These are phyloP conservation scores for Ormyrus pomaceus DNA, from an alignment of 2,888 invertebrate species.

Conservation along the genomic window DNA sequence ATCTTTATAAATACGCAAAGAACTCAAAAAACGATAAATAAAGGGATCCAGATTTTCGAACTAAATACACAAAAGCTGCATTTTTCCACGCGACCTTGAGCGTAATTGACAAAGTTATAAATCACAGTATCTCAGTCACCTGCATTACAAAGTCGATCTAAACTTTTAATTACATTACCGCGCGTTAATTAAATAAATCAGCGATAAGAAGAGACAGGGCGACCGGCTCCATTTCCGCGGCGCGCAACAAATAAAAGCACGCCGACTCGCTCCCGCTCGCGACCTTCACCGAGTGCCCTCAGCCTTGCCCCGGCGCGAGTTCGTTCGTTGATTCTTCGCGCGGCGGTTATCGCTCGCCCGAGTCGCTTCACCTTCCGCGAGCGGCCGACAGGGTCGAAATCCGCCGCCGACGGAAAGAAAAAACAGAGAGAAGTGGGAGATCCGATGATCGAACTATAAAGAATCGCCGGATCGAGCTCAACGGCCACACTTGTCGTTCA, in stretches of 20 bases:
- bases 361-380: not conserved
- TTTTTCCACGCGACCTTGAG: too few species aligned
- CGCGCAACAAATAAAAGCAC: too few species aligned
- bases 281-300: slow-evolving; percentile 34
- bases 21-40: too few species aligned
- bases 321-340: slow-evolving; percentile 4
- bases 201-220: not conserved
- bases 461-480: slow-evolving; percentile 61
- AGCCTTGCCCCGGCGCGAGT: slow-evolving; percentile 52
- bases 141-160: not conserved
- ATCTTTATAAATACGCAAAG: too few species aligned
- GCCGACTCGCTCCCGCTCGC: not conserved
- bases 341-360: slow-evolving; percentile 18
- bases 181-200: not conserved
- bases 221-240: too few species aligned
- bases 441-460: slow-evolving; percentile 66
- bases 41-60: too few species aligned
- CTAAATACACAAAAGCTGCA: too few species aligned
- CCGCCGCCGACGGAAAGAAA: not conserved
- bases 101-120: too few species aligned
- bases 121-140: too few species aligned
- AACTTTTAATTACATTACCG: not conserved
- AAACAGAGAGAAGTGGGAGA: slow-evolving; percentile 14
- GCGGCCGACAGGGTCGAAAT: slow-evolving; percentile 24
- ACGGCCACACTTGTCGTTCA: slow-evolving; percentile 68